Percentiles rank a stretch among this genome's conserved stretches.
Conservation (phyloP, 1,140 invertebrate genomes). For the Galleria mellonella region DNA sequence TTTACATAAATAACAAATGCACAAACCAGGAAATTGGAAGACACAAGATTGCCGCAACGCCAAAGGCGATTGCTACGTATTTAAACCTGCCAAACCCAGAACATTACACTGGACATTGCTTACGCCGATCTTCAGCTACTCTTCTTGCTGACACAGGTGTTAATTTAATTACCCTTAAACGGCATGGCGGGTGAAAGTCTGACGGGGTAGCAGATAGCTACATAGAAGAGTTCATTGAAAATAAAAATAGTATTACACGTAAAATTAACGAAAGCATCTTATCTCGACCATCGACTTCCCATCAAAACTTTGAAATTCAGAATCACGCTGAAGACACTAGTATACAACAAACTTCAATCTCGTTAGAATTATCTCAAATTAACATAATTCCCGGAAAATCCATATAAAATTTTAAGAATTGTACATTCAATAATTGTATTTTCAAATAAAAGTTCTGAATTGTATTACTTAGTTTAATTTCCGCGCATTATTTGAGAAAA, state of each 20-base stretch:
- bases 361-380: too few relatives aligned
- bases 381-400: too few relatives aligned
- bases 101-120: background rate
- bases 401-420: too few relatives aligned
- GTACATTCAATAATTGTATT: too few relatives aligned
- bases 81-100: background rate
- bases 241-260: background rate
- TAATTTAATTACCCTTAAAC: background rate
- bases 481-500: too few relatives aligned
- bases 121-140: background rate
- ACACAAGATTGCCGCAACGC: background rate
- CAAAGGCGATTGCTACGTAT: background rate
- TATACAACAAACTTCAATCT: too few relatives aligned
- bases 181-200: background rate
- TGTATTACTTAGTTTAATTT: too few relatives aligned
- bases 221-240: background rate
- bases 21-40: background rate
- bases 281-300: too few relatives aligned
- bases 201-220: background rate
- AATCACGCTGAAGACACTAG: too few relatives aligned
- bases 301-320: too few relatives aligned
- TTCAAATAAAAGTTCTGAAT: too few relatives aligned
- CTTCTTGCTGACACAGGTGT: background rate
- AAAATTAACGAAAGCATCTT: too few relatives aligned
- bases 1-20: conserved; percentile 1